A percentile compares a stretch with the other conserved stretches of the same genome.
Evolutionary conservation across 2,113 vertebrate genomes (phyloP).

Genomic region (Chrysemys picta): DNA sequence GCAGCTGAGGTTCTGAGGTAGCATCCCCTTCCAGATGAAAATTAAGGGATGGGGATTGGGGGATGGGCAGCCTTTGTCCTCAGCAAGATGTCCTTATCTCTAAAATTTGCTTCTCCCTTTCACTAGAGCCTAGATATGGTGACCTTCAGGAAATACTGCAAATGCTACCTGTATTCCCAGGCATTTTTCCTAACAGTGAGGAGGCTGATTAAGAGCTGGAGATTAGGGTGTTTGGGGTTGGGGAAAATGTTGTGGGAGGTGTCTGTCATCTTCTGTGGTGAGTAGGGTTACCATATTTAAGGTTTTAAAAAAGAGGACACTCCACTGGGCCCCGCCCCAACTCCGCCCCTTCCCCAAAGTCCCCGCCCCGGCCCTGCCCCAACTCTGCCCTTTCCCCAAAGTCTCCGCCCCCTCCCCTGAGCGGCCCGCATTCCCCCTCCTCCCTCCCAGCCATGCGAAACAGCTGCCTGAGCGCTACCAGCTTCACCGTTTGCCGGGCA

Average conservation of each 20-base stretch:
- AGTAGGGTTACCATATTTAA: too few species aligned
- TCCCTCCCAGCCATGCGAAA: too few species aligned
- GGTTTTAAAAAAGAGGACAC: too few species aligned
- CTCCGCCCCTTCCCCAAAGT: too few species aligned
- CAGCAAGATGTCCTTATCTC: background rate
- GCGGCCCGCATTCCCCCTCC: too few species aligned
- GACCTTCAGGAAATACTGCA: fast-evolving
- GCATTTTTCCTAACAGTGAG: background rate
- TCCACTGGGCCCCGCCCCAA: too few species aligned
- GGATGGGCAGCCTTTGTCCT: background rate
- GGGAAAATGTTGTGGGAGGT: background rate
- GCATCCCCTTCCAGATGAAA: background rate
- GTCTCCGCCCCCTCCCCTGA: too few species aligned
- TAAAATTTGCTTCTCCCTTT: background rate
- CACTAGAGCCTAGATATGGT: background rate
- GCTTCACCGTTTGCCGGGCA: too few species aligned
- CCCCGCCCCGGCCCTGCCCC: too few species aligned
- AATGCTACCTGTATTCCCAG: background rate
- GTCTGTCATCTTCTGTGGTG: background rate
- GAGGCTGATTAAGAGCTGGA: background rate
- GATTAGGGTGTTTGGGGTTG: background rate
- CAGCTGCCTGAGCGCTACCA: too few species aligned
- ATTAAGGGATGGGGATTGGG: background rate
- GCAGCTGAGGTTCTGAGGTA: constrained; percentile 4
- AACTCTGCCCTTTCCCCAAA: too few species aligned